Percentiles rank a stretch among this genome's conserved stretches.
Evolutionary conservation across 1,140 invertebrate species (phyloP).

Genomic region (Ceratina australensis): DNA sequence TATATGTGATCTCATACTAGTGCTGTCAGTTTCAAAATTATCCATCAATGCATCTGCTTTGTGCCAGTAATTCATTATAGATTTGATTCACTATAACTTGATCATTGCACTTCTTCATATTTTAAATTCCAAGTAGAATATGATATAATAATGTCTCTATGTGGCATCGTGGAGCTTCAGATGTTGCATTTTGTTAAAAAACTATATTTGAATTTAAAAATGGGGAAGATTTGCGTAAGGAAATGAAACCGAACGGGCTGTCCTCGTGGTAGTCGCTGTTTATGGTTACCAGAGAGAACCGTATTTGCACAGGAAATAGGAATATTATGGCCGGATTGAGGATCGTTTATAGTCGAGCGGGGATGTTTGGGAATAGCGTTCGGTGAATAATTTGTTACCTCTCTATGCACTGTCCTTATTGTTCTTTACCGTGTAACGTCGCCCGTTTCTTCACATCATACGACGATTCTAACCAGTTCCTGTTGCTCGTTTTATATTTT

Average conservation of each 20-base stretch:
- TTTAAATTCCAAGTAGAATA: no score
- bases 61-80: no score
- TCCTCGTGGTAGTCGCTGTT: not conserved
- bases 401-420: not conserved
- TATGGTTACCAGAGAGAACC: not conserved
- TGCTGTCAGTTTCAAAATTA: no score
- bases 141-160: no score
- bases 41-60: no score
- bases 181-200: no score
- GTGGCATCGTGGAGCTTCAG: no score
- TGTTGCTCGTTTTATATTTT: no score
- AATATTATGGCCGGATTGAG: slow-evolving; percentile 19
- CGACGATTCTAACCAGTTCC: not conserved
- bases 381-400: slow-evolving; percentile 12
- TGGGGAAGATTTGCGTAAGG: not conserved
- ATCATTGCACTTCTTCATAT: no score
- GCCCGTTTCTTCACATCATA: not conserved
- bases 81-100: no score
- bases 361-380: slow-evolving; percentile 3
- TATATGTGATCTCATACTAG: no score
- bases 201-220: slow-evolving; percentile 1
- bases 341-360: slow-evolving; percentile 24
- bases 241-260: not conserved
- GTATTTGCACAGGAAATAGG: slow-evolving; percentile 13
- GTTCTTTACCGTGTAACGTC: no score